Conservation (phyloP, 2,113 vertebrate genomes). For the Carettochelys insculpta region DNA sequence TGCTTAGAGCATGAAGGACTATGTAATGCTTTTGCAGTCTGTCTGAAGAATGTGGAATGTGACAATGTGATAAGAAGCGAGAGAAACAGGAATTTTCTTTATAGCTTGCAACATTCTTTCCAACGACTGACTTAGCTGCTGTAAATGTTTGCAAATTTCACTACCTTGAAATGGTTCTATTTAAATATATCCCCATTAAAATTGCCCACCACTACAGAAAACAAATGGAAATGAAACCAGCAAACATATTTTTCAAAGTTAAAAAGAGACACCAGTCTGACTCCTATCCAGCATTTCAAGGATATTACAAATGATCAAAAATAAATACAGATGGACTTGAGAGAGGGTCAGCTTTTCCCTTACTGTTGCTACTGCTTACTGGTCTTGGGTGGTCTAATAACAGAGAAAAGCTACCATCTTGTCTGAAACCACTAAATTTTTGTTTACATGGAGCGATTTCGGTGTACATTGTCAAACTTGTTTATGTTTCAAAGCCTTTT, state of each 20-base stretch:
- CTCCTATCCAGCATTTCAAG: neutral
- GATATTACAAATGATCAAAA: neutral
- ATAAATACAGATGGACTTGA: neutral
- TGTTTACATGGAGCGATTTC: conserved; percentile 14
- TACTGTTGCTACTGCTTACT: neutral
- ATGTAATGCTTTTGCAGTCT: conserved; percentile 14
- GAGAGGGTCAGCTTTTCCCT: neutral
- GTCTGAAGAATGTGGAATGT: conserved; percentile 37
- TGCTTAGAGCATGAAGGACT: neutral
- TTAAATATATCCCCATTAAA: conserved; percentile 45
- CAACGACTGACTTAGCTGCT: conserved; percentile 13
- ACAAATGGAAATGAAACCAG: conserved; percentile 19
- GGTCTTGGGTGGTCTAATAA: neutral
- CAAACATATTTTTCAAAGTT: conserved; percentile 24
- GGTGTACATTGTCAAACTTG: neutral
- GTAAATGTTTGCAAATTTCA: conserved; percentile 52
- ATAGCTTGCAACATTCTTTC: conserved; percentile 27
- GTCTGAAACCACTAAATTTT: conserved; percentile 3
- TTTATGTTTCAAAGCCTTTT: conserved; percentile 34
- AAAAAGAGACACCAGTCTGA: neutral
- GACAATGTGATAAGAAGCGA: conserved; percentile 2
- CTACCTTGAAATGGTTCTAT: neutral
- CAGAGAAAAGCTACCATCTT: neutral
- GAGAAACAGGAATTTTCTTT: conserved; percentile 38
- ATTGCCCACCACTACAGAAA: conserved; percentile 16